Percentiles rank a stretch among this genome's conserved stretches.
Conservation (phyloP, 2,797 vertebrate species). For the Bovichtus variegatus region DNA sequence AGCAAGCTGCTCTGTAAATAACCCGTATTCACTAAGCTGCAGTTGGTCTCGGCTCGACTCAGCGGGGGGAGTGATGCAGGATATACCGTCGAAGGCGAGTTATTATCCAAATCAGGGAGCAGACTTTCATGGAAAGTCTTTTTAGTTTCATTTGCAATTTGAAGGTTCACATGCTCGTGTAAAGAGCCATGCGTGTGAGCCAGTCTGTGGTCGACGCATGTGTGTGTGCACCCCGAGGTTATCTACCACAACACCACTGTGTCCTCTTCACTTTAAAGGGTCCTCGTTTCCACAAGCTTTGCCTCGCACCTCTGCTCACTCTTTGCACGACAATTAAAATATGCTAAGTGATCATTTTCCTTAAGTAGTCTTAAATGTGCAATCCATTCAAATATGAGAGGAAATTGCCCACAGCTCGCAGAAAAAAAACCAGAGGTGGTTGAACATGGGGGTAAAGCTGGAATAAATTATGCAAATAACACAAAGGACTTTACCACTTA, state of each 20-base stretch:
- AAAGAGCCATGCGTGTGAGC: constrained; percentile 1
- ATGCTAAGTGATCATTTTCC: constrained; percentile 99
- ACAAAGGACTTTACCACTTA: constrained; percentile 99
- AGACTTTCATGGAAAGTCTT: neutral
- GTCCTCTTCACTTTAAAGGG: constrained; percentile 78
- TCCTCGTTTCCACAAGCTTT: constrained; percentile 88
- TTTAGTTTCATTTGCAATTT: constrained; percentile 4
- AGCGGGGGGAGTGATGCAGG: neutral
- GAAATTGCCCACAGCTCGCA: constrained; percentile 98
- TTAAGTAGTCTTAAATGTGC: constrained; percentile 99
- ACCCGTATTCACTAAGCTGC: constrained; percentile 16
- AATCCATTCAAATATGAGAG: constrained; percentile 99
- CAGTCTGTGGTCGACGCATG: neutral
- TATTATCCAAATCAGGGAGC: neutral
- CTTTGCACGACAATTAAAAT: constrained; percentile 99
- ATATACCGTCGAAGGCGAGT: constrained; percentile 12
- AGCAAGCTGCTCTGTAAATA: constrained; percentile 32
- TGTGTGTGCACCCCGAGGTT: constrained; percentile 87
- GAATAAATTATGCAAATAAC: constrained; percentile 99
- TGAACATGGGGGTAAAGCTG: constrained; percentile 67
- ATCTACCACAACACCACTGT: constrained; percentile 76
- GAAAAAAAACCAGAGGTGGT: constrained; percentile 82
- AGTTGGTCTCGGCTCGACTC: constrained; percentile 9
- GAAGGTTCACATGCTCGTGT: constrained; percentile 11
- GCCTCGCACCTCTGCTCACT: constrained; percentile 90